phyloP scores from a whole-genome alignment of 2,888 invertebrate species.

The Melangyna quadrimaculata region DNA sequence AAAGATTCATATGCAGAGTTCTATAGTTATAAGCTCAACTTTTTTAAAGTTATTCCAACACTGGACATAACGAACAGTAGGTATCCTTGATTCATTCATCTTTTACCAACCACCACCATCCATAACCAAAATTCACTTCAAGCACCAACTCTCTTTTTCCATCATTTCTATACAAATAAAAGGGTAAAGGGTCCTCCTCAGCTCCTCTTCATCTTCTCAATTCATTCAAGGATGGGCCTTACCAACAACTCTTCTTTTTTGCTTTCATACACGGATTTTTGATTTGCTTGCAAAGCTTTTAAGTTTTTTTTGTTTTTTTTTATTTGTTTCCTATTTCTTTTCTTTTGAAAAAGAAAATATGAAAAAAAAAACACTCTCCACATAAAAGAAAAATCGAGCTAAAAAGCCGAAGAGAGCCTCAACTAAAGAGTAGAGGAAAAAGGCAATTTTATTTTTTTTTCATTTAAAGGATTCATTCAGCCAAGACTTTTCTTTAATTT shows the following conservation, averaged over 20 bases:
- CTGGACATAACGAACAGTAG: constrained; percentile 30
- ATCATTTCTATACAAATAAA: not conserved
- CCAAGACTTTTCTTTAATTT: constrained; percentile 12
- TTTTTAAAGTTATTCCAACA: not conserved
- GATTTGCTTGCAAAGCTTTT: not conserved
- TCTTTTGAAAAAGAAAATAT: constrained; percentile 37
- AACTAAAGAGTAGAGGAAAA: constrained; percentile 16
- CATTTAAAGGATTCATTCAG: constrained; percentile 55
- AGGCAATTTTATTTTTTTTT: constrained; percentile 30
- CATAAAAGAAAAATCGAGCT: constrained; percentile 28
- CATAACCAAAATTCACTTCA: constrained; percentile 23
- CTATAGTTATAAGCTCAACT: not conserved
- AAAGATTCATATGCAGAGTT: not conserved
- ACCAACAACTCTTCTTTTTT: not conserved
- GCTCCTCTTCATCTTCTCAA: constrained; percentile 37
- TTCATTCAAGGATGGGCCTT: constrained; percentile 55
- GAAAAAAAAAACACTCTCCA: constrained; percentile 47
- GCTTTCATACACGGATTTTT: constrained; percentile 4
- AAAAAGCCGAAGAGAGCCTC: constrained; percentile 8
- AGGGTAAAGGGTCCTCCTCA: constrained; percentile 33
- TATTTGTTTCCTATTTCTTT: too few species aligned
- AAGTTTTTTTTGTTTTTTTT: not conserved
- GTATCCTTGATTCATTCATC: constrained; percentile 56
- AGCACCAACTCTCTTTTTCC: constrained; percentile 25
- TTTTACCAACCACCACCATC: constrained; percentile 17